Base-by-base conservation (phyloP, 2,797 vertebrate genomes). In the Chloroceryle inda region DNA sequence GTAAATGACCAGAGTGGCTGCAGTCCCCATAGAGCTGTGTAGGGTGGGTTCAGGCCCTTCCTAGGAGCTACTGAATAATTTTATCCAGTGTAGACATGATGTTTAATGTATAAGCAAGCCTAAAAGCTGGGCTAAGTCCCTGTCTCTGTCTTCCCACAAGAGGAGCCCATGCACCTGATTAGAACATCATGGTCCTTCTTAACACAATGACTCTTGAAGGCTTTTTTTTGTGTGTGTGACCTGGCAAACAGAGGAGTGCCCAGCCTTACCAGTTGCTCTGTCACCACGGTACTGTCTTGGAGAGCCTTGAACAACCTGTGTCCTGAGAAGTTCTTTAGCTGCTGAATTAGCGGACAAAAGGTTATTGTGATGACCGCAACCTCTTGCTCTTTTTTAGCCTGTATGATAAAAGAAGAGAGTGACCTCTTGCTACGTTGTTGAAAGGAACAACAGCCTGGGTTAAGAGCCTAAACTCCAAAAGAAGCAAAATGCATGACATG, bases 401-500 rank as follows among this genome's bases (percentile, higher is more conserved):
- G 8, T 31, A 2, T 11, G 72, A 89, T 68, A 94, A 95, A 94
- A 85, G 91, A 68, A 19, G 4, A 47, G 52, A 35, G 61, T 97
- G 96, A 96, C 96, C 96, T 92, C 89, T 94, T 83, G 59, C 89
- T 91, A 83, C 13, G 3, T 35, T 83, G 16, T 4, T 45, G 81
- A 94, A 80, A 91, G 85, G 81, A 88, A 92, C 93, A 96, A 94
- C 67, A 77, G 94, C 31, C 37, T 6, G 87, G 95, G 95, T 97
- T 92, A 97, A 96, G 96, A 95, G 95, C 87, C 91, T 74, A 61
- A 92, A 59, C 84, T 81, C 87, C 61, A 3, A 27, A 76, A 89
- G 81, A 66, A 72, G 87, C 7, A 55, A 33, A 95, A 79, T 37
- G 63, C 22, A 6, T 20, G 75, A 31, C 55, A 35, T 10, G 77